These are phyloP conservation scores for Podiceps cristatus DNA, from an alignment of 2,113 vertebrate species.

Conservation along the genomic window DNA sequence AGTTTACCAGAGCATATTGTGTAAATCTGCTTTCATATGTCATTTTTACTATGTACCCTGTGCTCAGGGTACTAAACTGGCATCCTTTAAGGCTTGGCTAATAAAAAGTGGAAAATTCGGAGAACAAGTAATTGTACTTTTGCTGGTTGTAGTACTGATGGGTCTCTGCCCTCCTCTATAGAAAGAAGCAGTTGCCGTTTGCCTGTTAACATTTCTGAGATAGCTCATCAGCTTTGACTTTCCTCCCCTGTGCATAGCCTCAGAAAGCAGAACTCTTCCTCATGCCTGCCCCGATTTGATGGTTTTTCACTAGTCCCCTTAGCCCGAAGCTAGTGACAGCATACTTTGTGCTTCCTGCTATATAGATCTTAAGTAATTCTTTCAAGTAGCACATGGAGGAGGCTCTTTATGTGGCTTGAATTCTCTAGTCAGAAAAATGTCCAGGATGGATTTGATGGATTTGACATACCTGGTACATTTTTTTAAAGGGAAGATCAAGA, in stretches of 20 bases:
- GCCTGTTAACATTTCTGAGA: background rate
- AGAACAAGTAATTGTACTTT: background rate
- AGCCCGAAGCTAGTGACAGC: conserved; percentile 31
- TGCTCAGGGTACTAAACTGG: background rate
- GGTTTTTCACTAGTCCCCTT: conserved; percentile 27
- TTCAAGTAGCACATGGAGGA: conserved; percentile 7
- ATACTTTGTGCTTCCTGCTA: background rate
- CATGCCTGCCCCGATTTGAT: background rate
- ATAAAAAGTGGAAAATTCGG: background rate
- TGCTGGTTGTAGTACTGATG: background rate
- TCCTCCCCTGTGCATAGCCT: background rate
- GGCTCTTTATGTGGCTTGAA: conserved; percentile 27
- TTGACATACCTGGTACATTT: conserved; percentile 1
- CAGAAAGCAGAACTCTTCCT: background rate
- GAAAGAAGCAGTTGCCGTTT: conserved; percentile 2
- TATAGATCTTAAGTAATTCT: conserved; percentile 28
- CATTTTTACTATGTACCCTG: background rate
- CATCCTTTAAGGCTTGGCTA: background rate
- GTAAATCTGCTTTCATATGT: background rate
- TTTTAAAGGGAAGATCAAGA: conserved; percentile 31
- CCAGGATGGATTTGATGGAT: conserved; percentile 16
- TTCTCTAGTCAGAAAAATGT: conserved; percentile 47
- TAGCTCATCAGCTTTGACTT: conserved; percentile 15
- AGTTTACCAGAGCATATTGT: background rate
- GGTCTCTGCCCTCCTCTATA: background rate